Conservation (phyloP, 2,113 vertebrate species). For the Oreochromis aureus region DNA sequence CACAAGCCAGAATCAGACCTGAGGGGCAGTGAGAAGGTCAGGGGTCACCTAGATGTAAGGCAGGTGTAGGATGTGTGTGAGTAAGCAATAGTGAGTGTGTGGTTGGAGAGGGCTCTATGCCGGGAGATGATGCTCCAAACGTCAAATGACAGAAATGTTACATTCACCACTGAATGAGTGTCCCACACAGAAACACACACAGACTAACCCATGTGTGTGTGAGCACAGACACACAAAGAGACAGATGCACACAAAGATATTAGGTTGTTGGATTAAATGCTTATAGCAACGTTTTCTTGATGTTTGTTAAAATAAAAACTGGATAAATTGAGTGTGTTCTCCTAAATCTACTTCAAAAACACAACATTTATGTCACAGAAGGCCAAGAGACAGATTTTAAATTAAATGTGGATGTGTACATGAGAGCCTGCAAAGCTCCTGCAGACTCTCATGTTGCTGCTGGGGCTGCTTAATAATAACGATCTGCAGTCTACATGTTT, state of each 20-base stretch:
- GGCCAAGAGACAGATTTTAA: neutral
- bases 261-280: neutral
- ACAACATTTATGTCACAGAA: too few relatives aligned
- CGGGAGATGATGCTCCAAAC: accelerated
- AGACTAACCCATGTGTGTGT: neutral
- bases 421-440: accelerated
- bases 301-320: neutral
- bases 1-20: neutral
- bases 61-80: neutral
- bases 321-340: too few relatives aligned
- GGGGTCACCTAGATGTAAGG: neutral
- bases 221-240: neutral
- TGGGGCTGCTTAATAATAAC: neutral
- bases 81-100: neutral
- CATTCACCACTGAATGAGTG: neutral
- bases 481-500: neutral
- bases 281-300: neutral
- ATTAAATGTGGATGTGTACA: accelerated
- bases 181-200: neutral
- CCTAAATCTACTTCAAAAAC: too few relatives aligned
- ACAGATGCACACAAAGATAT: neutral
- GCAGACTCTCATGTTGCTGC: neutral
- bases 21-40: neutral
- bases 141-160: neutral
- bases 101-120: neutral